phyloP scores from a whole-genome alignment of 2,113 vertebrate genomes.

The Ardeotis arabs region DNA sequence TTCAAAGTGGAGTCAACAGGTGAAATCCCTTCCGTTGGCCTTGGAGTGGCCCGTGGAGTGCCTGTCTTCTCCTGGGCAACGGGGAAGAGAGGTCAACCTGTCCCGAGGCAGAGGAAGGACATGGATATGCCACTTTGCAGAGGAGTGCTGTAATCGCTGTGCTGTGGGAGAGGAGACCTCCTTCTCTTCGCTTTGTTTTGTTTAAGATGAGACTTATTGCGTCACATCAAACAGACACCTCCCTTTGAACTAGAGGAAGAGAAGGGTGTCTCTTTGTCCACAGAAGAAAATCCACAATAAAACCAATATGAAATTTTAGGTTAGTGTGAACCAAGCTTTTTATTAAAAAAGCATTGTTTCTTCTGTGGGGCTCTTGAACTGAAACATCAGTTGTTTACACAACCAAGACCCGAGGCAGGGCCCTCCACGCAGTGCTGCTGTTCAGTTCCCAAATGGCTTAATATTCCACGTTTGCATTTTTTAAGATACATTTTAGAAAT shows the following conservation, averaged over 20 bases:
- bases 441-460: background rate
- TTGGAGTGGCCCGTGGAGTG: rapidly evolving
- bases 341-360: background rate
- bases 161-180: background rate
- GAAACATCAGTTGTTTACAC: background rate
- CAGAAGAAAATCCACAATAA: background rate
- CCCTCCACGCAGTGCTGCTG: background rate
- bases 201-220: background rate
- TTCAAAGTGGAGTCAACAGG: background rate
- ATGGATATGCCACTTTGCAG: background rate
- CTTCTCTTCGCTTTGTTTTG: background rate
- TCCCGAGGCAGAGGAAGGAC: background rate
- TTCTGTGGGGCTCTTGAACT: background rate
- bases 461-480: background rate
- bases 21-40: background rate
- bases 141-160: background rate
- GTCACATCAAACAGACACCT: background rate
- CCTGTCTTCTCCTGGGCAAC: background rate
- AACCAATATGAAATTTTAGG: background rate
- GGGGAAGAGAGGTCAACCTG: background rate
- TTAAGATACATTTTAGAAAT: constrained; percentile 20
- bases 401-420: background rate
- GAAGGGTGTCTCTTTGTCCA: background rate
- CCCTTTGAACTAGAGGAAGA: background rate
- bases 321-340: background rate